These are phyloP conservation scores for Etheostoma nigrum DNA, from an alignment of 2,797 vertebrate species.

Conservation along the genomic window DNA sequence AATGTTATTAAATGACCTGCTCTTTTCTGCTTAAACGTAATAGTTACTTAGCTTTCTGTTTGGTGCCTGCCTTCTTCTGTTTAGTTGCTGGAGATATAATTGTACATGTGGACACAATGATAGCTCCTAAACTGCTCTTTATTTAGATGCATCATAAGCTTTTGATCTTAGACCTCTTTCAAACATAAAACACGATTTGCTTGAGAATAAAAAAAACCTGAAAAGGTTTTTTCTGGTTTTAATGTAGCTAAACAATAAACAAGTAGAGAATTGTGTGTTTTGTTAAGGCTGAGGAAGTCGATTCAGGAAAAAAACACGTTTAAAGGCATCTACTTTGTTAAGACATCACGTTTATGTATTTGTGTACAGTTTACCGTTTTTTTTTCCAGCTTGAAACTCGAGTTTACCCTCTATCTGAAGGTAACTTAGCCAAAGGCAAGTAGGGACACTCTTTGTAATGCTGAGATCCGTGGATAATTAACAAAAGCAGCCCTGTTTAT, in stretches of 20 bases:
- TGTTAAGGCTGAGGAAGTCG: neutral
- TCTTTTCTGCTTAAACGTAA: slow-evolving; percentile 35
- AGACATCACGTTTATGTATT: slow-evolving; percentile 26
- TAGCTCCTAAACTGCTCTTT: neutral
- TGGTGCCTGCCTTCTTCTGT: neutral
- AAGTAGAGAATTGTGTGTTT: neutral
- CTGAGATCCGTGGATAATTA: slow-evolving; percentile 85
- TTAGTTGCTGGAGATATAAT: slow-evolving; percentile 12
- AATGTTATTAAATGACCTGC: slow-evolving; percentile 17
- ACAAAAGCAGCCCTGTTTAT: slow-evolving; percentile 85
- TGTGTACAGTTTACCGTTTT: slow-evolving; percentile 6
- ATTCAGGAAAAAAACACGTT: neutral
- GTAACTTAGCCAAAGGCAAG: slow-evolving; percentile 73
- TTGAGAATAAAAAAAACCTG: neutral
- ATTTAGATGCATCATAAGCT: slow-evolving; percentile 16
- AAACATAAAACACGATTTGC: neutral
- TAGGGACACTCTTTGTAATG: slow-evolving; percentile 79
- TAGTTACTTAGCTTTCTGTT: neutral
- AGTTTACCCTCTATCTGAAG: slow-evolving; percentile 59
- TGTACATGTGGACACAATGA: slow-evolving; percentile 9
- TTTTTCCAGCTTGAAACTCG: slow-evolving; percentile 23
- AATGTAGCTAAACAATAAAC: neutral
- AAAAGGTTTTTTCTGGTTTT: neutral
- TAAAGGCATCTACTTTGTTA: slow-evolving; percentile 10
- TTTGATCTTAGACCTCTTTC: neutral